These are phyloP conservation scores for Oxycera nigricornis DNA, from an alignment of 2,888 invertebrate species.

Conservation along the genomic window DNA sequence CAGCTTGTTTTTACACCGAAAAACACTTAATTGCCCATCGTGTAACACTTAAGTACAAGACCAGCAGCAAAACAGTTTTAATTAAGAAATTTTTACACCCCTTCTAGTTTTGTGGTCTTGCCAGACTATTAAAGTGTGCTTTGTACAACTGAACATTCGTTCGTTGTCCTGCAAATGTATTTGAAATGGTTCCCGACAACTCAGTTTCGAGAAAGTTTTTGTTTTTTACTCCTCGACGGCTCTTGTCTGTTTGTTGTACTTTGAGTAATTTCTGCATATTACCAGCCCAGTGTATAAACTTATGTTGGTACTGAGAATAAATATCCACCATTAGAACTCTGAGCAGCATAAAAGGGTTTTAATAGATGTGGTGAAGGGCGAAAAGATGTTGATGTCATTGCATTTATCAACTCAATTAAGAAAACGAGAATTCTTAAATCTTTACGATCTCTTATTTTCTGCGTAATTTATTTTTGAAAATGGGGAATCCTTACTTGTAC, in stretches of 20 bases:
- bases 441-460: not conserved
- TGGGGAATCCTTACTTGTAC: no score
- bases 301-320: not conserved
- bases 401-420: slow-evolving; percentile 7
- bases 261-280: slow-evolving; percentile 29
- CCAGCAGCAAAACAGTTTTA: slow-evolving; percentile 40
- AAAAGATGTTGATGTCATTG: not conserved
- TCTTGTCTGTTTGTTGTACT: slow-evolving; percentile 3
- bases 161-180: not conserved
- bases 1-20: slow-evolving; percentile 40
- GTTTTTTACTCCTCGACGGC: not conserved
- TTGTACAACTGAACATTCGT: slow-evolving; percentile 29
- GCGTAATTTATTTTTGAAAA: not conserved
- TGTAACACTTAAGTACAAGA: slow-evolving; percentile 40
- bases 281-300: slow-evolving; percentile 19
- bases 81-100: slow-evolving; percentile 41
- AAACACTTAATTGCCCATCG: slow-evolving; percentile 40
- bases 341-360: not conserved
- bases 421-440: not conserved
- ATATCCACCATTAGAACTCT: not conserved
- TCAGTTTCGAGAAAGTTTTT: not conserved
- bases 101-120: slow-evolving; percentile 33
- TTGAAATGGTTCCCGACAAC: slow-evolving; percentile 29
- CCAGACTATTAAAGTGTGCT: slow-evolving; percentile 33
- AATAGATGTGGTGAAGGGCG: not conserved